phyloP scores from a whole-genome alignment of 2,113 vertebrate genomes.

The Seriola quinqueradiata region DNA sequence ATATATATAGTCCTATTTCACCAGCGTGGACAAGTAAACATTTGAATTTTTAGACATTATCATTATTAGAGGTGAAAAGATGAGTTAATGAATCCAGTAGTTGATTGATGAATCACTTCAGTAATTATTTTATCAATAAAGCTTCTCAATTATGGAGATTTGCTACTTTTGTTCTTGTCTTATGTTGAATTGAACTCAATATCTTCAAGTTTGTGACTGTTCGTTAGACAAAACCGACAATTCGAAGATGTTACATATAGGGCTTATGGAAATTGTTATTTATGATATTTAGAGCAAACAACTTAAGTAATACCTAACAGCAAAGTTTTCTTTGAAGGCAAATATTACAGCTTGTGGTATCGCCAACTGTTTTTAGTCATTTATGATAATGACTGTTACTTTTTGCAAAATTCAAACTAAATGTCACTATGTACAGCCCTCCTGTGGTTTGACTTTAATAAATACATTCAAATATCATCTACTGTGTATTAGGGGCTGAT shows the following conservation, averaged over 20 bases:
- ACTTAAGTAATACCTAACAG: background rate
- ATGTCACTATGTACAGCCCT: background rate
- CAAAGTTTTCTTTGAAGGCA: background rate
- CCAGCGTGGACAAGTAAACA: background rate
- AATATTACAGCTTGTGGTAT: background rate
- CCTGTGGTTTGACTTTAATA: constrained; percentile 6
- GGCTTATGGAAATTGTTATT: background rate
- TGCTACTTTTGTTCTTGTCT: background rate
- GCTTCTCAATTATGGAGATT: background rate
- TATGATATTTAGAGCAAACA: no score
- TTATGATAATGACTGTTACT: background rate
- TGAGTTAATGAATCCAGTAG: background rate
- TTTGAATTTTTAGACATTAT: no score
- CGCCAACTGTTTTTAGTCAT: background rate
- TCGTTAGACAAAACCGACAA: no score
- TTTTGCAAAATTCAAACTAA: constrained; percentile 5
- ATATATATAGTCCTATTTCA: background rate
- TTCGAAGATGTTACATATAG: background rate
- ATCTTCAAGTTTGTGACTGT: background rate
- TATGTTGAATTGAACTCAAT: background rate
- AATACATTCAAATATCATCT: background rate
- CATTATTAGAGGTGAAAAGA: background rate
- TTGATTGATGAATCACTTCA: no score
- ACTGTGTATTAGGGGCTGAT: background rate
- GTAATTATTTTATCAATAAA: background rate